A percentile compares a stretch with the other conserved stretches of the same genome.
These are phyloP conservation scores for Drosophila rhopaloa DNA, from an alignment of 1,140 invertebrate genomes.

Conservation along the genomic window DNA sequence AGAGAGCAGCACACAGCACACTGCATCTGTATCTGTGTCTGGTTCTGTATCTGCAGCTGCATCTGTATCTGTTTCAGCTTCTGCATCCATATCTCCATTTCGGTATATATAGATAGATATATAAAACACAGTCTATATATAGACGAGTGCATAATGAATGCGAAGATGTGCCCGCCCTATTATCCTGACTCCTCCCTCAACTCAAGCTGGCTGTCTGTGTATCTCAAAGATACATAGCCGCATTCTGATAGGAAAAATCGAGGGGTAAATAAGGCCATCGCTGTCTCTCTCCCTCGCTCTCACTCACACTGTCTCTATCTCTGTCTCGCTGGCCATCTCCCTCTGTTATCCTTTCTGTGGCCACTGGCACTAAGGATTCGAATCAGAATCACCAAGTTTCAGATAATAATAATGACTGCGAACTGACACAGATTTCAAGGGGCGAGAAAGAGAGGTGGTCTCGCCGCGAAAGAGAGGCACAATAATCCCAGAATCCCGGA, in stretches of 20 bases:
- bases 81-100: constrained; percentile 36
- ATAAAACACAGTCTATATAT: constrained; percentile 23
- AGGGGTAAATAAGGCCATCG: constrained; percentile 47
- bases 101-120: constrained; percentile 19
- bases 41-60: constrained; percentile 34
- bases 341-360: constrained; percentile 62
- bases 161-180: constrained; percentile 82
- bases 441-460: constrained; percentile 22
- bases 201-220: constrained; percentile 42
- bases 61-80: constrained; percentile 19
- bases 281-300: constrained; percentile 5
- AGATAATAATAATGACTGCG: constrained; percentile 61
- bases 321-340: constrained; percentile 12
- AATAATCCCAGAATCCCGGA: constrained; percentile 1
- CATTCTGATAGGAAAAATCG: constrained; percentile 73
- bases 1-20: constrained; percentile 38
- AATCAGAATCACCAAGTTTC: constrained; percentile 51
- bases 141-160: constrained; percentile 78
- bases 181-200: constrained; percentile 83
- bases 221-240: constrained; percentile 77
- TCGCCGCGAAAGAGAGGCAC: constrained; percentile 7
- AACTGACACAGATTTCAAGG: constrained; percentile 76
- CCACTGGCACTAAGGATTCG: constrained; percentile 54
- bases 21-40: constrained; percentile 29
- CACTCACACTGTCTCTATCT: neutral